phyloP scores from a whole-genome alignment of 2,113 vertebrate species.

The Limanda limanda region DNA sequence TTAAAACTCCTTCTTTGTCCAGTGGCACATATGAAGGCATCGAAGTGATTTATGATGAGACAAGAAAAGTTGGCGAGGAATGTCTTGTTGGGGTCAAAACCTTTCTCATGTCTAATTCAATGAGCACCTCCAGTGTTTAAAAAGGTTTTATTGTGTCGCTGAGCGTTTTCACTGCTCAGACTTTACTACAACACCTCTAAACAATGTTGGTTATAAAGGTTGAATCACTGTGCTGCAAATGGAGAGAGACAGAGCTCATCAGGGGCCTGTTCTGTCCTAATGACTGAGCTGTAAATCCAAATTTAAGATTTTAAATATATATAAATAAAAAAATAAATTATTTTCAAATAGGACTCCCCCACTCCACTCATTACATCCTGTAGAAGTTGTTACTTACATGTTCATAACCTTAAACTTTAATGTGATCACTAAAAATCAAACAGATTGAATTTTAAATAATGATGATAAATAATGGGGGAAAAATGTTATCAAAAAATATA shows the following conservation, averaged over 20 bases:
- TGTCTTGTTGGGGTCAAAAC: constrained; percentile 44
- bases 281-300: constrained; percentile 9
- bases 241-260: constrained; percentile 12
- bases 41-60: constrained; percentile 23
- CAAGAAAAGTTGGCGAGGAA: background rate
- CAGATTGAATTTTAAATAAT: background rate
- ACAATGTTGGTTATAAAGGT: constrained; percentile 58
- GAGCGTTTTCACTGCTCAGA: constrained; percentile 12
- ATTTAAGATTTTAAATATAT: background rate
- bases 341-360: background rate
- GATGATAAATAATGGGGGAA: background rate
- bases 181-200: constrained; percentile 43
- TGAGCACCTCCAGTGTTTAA: constrained; percentile 30
- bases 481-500: background rate
- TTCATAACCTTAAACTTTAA: background rate
- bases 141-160: constrained; percentile 51
- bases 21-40: no score
- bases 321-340: background rate
- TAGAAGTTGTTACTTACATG: background rate
- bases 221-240: constrained; percentile 44
- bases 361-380: no score
- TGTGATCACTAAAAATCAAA: background rate
- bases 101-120: constrained; percentile 54
- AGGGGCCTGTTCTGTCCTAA: constrained; percentile 7
- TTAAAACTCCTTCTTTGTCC: constrained; percentile 13